phyloP scores from a whole-genome alignment of 1,140 invertebrate genomes.

The Zaprionus capensis region DNA sequence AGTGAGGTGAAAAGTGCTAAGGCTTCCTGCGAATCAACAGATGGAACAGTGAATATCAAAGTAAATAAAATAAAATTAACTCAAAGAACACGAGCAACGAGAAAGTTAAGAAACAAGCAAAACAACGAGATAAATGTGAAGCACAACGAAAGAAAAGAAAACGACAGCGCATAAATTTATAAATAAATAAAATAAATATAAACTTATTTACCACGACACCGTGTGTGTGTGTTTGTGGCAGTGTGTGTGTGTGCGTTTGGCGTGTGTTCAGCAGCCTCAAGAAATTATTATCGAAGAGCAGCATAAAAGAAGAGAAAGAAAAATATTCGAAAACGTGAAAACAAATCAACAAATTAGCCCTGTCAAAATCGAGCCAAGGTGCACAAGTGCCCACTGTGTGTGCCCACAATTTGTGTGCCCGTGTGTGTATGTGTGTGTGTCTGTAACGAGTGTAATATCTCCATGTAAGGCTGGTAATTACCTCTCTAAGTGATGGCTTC shows the following conservation, averaged over 20 bases:
- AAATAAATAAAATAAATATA: conserved; percentile 78
- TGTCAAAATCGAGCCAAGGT: conserved; percentile 28
- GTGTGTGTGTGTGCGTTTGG: conserved; percentile 32
- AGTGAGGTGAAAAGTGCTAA: conserved; percentile 1
- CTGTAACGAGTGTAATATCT: conserved; percentile 18
- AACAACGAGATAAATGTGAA: neutral
- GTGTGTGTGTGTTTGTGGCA: neutral
- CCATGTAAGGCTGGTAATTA: conserved; percentile 32
- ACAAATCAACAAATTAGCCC: conserved; percentile 64
- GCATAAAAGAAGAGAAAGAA: conserved; percentile 14
- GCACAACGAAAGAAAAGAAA: neutral
- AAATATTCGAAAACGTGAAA: conserved; percentile 53
- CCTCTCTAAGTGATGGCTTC: conserved; percentile 46
- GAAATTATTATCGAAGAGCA: conserved; percentile 41
- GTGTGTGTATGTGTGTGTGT: conserved; percentile 12
- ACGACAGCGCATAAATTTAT: conserved; percentile 61
- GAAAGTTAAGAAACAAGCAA: neutral
- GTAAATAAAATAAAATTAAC: conserved; percentile 17
- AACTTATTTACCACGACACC: conserved; percentile 9
- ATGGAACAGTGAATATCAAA: conserved; percentile 4
- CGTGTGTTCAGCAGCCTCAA: conserved; percentile 1
- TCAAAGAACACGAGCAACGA: neutral
- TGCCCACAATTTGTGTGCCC: neutral
- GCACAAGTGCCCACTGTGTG: conserved; percentile 19
- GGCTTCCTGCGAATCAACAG: conserved; percentile 3